Evolutionary conservation across 2,113 vertebrate genomes (phyloP), one percentile per base, ranked within the genome.

Genomic region (Ameiurus melas): DNA sequence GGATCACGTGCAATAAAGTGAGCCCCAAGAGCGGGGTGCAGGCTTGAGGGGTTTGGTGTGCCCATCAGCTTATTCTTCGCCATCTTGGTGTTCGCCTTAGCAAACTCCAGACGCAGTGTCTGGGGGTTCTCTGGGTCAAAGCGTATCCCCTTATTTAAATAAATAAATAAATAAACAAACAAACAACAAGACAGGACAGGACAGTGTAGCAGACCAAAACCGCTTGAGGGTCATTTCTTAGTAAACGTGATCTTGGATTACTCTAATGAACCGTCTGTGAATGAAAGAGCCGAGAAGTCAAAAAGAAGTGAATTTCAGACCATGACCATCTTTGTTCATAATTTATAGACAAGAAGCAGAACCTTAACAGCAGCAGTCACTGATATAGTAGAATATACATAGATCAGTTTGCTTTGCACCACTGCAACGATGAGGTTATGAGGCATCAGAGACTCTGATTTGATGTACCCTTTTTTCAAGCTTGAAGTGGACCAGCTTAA

Each of bases 1-100:
- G 97, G 96, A 93, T 97, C 97, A 89, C 96, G 95, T 90, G 96
- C 95, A 66, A 97, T 97, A 95, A 97, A 96, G 93, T 97, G 96
- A 75, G 97, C 95, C 0, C 96, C 97, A 22, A 97, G 91, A 92
- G 96, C 95, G 1, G 96, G 97, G 94, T 97, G 97, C 84, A 96
- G 92, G 25, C 94, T 96, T 89, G 94, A 95, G 86, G 96, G 97
- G 85, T 97, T 97, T 1, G 97, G 97, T 0, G 97, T 97, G 13
- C 95, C 97, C 96, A 97, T 96, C 92, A 97, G 93, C 93, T 97
- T 97, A 94, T 94, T 97, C 93, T 97, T 97, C 77, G 97, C 96
- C 97, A 97, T 97, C 94, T 97, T 97, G 51, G 97, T 97, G 93
- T 97, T 97, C 90, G 97, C 96, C 94, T 97, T 97, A 22, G 97